A percentile compares a stretch with the other conserved stretches of the same genome.
These are phyloP conservation scores for Galerucella pusilla DNA, from an alignment of 2,888 invertebrate species.

Conservation along the genomic window DNA sequence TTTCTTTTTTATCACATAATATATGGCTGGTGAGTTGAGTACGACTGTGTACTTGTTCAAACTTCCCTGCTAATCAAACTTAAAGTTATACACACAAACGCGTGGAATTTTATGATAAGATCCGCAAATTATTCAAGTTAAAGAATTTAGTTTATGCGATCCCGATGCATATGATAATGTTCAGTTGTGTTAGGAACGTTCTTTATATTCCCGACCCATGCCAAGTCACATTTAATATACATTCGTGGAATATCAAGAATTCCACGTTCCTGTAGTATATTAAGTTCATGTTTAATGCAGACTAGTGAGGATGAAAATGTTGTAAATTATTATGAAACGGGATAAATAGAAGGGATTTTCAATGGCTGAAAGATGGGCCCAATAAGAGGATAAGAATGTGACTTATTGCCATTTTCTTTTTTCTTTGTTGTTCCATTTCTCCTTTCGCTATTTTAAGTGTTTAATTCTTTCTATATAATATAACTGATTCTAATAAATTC, in stretches of 20 bases:
- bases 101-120: constrained; percentile 38
- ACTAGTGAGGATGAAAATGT: constrained; percentile 7
- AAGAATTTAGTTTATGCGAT: constrained; percentile 31
- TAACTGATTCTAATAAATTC: too few species aligned
- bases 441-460: too few species aligned
- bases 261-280: constrained; percentile 25
- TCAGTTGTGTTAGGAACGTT: constrained; percentile 35
- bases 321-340: constrained; percentile 15
- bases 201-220: constrained; percentile 27
- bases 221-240: constrained; percentile 36
- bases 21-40: too few species aligned
- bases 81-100: constrained; percentile 26
- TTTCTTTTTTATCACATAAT: too few species aligned
- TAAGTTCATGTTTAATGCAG: constrained; percentile 14
- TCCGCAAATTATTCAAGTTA: constrained; percentile 27
- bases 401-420: too few species aligned
- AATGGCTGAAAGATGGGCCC: too few species aligned
- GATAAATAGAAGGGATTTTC: too few species aligned
- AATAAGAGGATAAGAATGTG: too few species aligned
- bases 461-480: too few species aligned
- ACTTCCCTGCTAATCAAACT: constrained; percentile 28
- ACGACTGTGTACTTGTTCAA: too few species aligned
- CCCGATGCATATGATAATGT: constrained; percentile 37
- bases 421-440: too few species aligned
- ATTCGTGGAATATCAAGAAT: constrained; percentile 24